Evolutionary conservation across 2,797 vertebrate genomes (phyloP), one percentile per base, ranked within the genome.

Genomic region (Propithecus perrieri): DNA sequence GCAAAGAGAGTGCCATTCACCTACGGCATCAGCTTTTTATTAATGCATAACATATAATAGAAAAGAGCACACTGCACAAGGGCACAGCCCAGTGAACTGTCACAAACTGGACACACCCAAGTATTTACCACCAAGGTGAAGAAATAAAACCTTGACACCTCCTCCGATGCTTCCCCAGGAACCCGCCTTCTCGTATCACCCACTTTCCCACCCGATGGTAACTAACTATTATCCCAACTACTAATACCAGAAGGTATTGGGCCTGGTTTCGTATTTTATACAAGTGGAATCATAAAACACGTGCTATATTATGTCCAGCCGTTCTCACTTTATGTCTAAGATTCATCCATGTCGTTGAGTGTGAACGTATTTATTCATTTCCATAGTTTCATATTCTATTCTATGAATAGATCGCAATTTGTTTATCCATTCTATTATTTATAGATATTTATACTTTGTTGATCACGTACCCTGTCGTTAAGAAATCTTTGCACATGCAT

Each of bases 31-130:
- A 12, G 13, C 33, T 46, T 67, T 26, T 15, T 7, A 33, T 17
- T 11, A 0, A 6, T 5, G 63, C 0, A 2, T 1, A 3, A 48
- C 15, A 3, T 4, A 12, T 2, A 11, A 48, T 10, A 74, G 33
- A 15, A 26, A 35, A 26, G 28, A 3, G 33, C 72, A 35, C 5
- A 7, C 0, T 0, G 69, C 53, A 20, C 50, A 10, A 6, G 35
- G 0, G 18, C 2, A 12, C 17, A 13, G 63, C 61, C 46, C 33
- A 4, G 0, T 26, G 7, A 41, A 26, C 7, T 10, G 2, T 71
- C 71, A 38, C 5, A 2, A 26, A 22, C 5, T 5, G 10, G 57
- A 43, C 46, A 41, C 13, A 10, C 33, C 7, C 18, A 0, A 0
- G 5, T 30, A 24, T 28, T 38, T 38, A 41, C 67, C 38, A 35